A percentile compares a stretch with the other conserved stretches of the same genome.
These are phyloP conservation scores for Tetranychus piercei DNA, from an alignment of 2,888 invertebrate genomes.

Conservation along the genomic window DNA sequence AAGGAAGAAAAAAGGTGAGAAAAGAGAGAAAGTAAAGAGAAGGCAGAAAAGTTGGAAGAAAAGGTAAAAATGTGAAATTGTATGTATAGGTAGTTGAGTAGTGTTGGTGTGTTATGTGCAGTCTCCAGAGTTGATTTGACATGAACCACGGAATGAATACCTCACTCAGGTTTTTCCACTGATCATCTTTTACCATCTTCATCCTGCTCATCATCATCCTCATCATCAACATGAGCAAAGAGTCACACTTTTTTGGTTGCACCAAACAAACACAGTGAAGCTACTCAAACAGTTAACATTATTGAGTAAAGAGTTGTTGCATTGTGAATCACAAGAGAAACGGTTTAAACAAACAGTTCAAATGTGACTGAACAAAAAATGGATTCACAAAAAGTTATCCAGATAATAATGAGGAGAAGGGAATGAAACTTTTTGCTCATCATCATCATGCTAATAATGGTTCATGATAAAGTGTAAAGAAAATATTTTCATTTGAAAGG, in stretches of 20 bases:
- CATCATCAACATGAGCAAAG: background rate
- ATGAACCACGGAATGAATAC: background rate
- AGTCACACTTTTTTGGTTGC: background rate
- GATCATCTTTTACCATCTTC: background rate
- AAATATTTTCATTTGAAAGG: too few species aligned
- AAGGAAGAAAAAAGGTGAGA: background rate
- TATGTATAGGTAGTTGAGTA: background rate
- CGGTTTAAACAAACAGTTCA: background rate
- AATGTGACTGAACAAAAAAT: background rate
- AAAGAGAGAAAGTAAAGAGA: background rate
- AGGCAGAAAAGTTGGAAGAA: background rate
- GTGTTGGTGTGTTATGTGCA: background rate
- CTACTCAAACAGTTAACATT: background rate
- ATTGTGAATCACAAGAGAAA: background rate
- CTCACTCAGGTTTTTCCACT: background rate
- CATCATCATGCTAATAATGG: too few species aligned
- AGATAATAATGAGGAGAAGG: background rate
- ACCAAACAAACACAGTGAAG: background rate
- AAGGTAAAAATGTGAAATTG: background rate
- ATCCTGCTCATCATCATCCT: background rate
- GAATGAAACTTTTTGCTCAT: background rate
- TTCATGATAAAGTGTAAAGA: too few species aligned
- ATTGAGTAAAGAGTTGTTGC: too few species aligned
- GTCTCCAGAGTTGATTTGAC: slow-evolving; percentile 1
- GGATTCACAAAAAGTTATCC: background rate